Evolutionary conservation across 2,888 invertebrate species (phyloP).

Genomic region (Cancer borealis): DNA sequence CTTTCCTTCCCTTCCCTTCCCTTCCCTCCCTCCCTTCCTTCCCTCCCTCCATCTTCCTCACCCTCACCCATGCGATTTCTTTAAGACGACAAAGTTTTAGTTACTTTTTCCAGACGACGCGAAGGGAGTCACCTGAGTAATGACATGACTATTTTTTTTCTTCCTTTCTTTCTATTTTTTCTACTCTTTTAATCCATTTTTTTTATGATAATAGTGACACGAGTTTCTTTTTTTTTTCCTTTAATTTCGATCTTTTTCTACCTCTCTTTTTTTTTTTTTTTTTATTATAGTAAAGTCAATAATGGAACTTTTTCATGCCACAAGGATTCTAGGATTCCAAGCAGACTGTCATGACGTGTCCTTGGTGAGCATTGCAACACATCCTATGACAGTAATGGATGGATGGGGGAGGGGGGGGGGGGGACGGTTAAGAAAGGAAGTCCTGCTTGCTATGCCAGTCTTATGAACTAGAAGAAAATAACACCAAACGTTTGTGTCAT

Average conservation of each 20-base stretch:
- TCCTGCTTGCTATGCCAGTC: no score
- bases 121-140: neutral
- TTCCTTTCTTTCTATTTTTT: neutral
- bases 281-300: neutral
- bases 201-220: neutral
- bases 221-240: neutral
- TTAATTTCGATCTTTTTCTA: neutral
- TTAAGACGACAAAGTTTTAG: conserved; percentile 19
- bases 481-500: neutral
- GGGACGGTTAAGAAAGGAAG: neutral
- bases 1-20: neutral
- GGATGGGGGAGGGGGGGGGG: no score
- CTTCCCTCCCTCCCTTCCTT: neutral
- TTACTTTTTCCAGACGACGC: neutral
- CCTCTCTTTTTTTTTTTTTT: neutral
- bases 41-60: neutral
- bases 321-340: neutral
- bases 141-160: neutral
- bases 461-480: no score
- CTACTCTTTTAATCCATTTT: no score
- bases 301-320: neutral
- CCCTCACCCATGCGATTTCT: neutral
- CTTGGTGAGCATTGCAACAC: neutral
- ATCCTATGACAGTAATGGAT: no score
- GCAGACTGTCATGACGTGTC: neutral